Evolutionary conservation across 35 echinoderm and acorn worm species (phyloP).

Genomic region (Lytechinus variegatus): DNA sequence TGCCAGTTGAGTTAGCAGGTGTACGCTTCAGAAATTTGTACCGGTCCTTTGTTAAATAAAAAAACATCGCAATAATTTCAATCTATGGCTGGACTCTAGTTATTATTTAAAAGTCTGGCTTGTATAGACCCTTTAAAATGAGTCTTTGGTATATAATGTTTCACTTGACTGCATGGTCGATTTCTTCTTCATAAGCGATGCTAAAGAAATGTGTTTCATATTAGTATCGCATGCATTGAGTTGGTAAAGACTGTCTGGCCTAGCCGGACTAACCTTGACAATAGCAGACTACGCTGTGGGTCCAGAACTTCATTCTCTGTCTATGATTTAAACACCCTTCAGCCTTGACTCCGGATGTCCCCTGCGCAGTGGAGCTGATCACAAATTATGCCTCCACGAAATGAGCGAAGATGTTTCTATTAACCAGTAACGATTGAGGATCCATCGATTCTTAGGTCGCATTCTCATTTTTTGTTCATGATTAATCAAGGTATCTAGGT

Average conservation of each 20-base stretch:
- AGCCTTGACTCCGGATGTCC: not conserved
- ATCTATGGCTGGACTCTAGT: not conserved
- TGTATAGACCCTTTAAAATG: not conserved
- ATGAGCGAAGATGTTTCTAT: not conserved
- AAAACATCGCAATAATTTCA: not conserved
- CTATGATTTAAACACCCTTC: conserved; percentile 14
- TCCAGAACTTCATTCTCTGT: not conserved
- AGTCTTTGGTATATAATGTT: not conserved
- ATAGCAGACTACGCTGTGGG: conserved; percentile 7
- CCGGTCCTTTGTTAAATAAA: not conserved
- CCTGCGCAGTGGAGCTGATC: not conserved
- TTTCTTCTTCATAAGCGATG: not conserved
- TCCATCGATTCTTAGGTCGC: too few species aligned
- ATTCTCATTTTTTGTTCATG: not conserved
- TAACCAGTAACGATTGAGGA: not conserved
- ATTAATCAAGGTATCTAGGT: not conserved
- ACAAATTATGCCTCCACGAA: not conserved
- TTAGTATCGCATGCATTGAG: conserved; percentile 3
- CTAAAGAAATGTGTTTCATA: conserved; percentile 6
- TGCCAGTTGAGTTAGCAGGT: not conserved
- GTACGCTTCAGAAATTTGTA: not conserved
- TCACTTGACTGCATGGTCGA: not conserved
- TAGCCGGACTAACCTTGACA: conserved; percentile 16
- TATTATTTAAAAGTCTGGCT: not conserved
- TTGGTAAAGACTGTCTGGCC: conserved; percentile 16